Evolutionary conservation across 1,140 invertebrate species (phyloP), one percentile per base, ranked within the genome.

Genomic region (Kradibia gibbosae): DNA sequence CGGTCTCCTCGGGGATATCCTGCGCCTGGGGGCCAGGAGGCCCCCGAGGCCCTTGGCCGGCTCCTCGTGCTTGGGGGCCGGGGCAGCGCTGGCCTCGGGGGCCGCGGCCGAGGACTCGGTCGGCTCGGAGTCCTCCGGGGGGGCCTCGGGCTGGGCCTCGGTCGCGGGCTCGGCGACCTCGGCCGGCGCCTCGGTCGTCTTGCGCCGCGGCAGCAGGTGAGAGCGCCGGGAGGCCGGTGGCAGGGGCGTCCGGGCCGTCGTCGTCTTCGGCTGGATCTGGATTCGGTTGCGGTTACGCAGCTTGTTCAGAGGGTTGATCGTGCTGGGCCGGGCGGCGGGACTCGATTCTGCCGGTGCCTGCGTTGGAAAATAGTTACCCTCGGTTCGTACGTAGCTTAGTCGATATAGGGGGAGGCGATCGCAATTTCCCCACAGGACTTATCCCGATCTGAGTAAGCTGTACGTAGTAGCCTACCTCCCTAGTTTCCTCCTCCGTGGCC

Each of bases 21-120:
- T 92, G 82, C 93, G 92, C 85, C 94, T 91, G 48, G 93, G 92
- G 0, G 93, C 93, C 10, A 94, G 82, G 13, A 94, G 87, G 78
- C 92, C 91, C 60, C 92, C 92, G 15, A 94, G 85, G 34, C 93
- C 93, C 83, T 92, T 90, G 15, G 93, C 22, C 5, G 34, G 94
- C 84, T 42, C 93, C 93, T 84, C 93, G 90, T 20, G 93, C 92
- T 84, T 93, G 91, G 78, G 92, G 0, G 92, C 89, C 0, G 91
- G 92, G 48, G 89, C 91, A 0, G 86, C 89, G 76, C 48, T 22
- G 13, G n/a, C 57, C 4, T 42, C 55, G 15, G 25, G 0, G 7
- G 25, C 28, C 28, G n/a, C 88, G 83, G 15, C 88, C 50, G 48
- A 31, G 3, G 91, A 90, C 70, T 91, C 91, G 39, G 92, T 91